These are phyloP conservation scores for Melanotaenia maccullochi DNA, from an alignment of 2,797 vertebrate species.

Conservation along the genomic window DNA sequence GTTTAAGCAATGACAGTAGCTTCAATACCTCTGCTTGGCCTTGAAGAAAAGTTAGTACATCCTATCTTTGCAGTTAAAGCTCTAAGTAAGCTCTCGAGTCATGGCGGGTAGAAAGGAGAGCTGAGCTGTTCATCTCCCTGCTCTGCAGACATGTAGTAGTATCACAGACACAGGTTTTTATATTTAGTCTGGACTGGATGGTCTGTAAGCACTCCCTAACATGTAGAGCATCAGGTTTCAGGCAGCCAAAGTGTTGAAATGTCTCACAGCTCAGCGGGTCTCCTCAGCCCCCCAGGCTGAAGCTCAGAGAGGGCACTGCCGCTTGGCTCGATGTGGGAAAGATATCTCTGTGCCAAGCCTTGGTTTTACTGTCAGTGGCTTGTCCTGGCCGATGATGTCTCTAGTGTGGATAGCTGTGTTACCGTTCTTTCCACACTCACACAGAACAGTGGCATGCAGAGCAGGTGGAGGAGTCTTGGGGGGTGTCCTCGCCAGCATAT, in stretches of 20 bases:
- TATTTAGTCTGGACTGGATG: conserved; percentile 72
- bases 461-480: conserved; percentile 60
- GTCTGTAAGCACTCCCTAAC: conserved; percentile 28
- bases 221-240: conserved; percentile 68
- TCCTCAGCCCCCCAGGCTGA: conserved; percentile 11
- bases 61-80: neutral
- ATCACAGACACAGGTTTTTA: conserved; percentile 64
- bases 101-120: neutral
- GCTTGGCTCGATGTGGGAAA: conserved; percentile 3
- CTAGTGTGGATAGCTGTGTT: conserved; percentile 33
- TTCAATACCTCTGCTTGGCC: neutral
- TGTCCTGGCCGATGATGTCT: conserved; percentile 45
- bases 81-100: neutral
- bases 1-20: neutral
- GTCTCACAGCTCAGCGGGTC: conserved; percentile 29
- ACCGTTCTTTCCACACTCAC: conserved; percentile 2
- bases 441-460: conserved; percentile 25
- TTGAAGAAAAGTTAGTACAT: neutral
- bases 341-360: conserved; percentile 23
- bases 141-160: conserved; percentile 30
- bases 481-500: conserved; percentile 53
- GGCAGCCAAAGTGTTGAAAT: conserved; percentile 36
- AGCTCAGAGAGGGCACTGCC: conserved; percentile 12
- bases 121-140: neutral
- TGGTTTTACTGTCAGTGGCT: conserved; percentile 47